These are phyloP conservation scores for Leucania comma DNA, from an alignment of 2,888 invertebrate species.

Conservation along the genomic window DNA sequence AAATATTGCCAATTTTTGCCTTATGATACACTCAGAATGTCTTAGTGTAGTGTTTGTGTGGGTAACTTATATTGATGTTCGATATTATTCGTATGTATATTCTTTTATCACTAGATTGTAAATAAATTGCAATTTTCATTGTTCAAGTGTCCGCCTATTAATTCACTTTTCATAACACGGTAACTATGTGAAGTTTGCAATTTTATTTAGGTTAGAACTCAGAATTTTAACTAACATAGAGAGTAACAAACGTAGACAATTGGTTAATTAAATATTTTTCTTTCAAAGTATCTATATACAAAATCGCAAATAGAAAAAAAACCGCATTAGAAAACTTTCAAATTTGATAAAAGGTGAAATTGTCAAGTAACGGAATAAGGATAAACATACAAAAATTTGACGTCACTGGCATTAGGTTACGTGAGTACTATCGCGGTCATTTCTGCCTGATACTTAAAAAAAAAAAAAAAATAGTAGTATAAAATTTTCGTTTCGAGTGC, in stretches of 20 bases:
- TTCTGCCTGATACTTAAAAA: too few species aligned
- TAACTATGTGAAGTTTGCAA: slow-evolving; percentile 34
- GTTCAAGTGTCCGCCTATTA: slow-evolving; percentile 50
- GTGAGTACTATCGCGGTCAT: too few species aligned
- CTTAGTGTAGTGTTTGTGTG: slow-evolving; percentile 41
- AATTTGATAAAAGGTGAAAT: too few species aligned
- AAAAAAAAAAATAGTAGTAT: too few species aligned
- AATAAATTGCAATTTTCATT: slow-evolving; percentile 40
- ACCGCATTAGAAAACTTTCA: too few species aligned
- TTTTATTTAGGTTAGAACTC: slow-evolving; percentile 18
- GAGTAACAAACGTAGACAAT: not conserved
- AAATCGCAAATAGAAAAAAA: too few species aligned
- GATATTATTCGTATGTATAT: slow-evolving; percentile 25
- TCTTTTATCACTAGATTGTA: slow-evolving; percentile 25
- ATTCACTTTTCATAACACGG: slow-evolving; percentile 34
- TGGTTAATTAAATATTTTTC: too few species aligned
- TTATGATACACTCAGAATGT: slow-evolving; percentile 52
- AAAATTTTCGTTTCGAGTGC: too few species aligned
- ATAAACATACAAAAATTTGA: too few species aligned
- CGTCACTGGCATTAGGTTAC: too few species aligned
- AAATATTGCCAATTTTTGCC: slow-evolving; percentile 64
- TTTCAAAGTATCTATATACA: too few species aligned
- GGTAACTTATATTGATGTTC: slow-evolving; percentile 17
- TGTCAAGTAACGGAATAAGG: too few species aligned
- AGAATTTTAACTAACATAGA: not conserved